A percentile compares a stretch with the other conserved stretches of the same genome.
Evolutionary conservation across 2,797 vertebrate genomes (phyloP).

Genomic region (Periparus ater): DNA sequence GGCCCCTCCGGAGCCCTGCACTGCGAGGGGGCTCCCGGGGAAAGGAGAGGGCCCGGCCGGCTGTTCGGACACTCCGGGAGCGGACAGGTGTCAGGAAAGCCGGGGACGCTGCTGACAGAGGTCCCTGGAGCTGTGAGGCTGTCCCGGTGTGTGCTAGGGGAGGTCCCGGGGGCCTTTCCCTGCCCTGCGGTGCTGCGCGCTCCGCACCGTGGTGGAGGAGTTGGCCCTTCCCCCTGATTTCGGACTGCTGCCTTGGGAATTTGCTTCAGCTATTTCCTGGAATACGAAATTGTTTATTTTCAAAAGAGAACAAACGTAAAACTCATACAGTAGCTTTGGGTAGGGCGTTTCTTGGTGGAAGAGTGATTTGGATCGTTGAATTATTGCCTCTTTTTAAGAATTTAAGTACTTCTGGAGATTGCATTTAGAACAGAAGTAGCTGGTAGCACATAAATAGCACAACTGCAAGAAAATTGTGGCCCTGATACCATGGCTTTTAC

Average conservation of each 20-base stretch:
- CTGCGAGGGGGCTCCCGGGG: neutral
- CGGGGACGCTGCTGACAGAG: accelerated
- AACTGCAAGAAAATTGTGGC: neutral
- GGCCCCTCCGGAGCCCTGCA: no score
- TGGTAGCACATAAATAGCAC: neutral
- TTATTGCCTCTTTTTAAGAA: neutral
- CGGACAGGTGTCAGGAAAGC: no score
- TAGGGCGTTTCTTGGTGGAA: neutral
- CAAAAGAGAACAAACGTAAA: slow-evolving; percentile 42
- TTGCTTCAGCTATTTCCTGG: slow-evolving; percentile 48
- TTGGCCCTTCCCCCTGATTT: neutral
- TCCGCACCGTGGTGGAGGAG: accelerated
- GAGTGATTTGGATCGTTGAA: neutral
- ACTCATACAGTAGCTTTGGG: neutral
- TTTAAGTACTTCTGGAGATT: neutral
- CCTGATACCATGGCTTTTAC: neutral
- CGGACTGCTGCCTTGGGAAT: slow-evolving; percentile 39
- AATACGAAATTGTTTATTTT: slow-evolving; percentile 60
- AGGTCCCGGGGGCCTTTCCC: neutral
- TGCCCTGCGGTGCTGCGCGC: accelerated
- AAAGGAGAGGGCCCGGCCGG: neutral
- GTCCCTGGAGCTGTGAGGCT: neutral
- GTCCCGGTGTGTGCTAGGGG: accelerated
- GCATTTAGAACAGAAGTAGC: neutral
- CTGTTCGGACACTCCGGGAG: accelerated